Evolutionary conservation across 2,888 invertebrate genomes (phyloP).

Genomic region (Xanthostigma xanthostigma): DNA sequence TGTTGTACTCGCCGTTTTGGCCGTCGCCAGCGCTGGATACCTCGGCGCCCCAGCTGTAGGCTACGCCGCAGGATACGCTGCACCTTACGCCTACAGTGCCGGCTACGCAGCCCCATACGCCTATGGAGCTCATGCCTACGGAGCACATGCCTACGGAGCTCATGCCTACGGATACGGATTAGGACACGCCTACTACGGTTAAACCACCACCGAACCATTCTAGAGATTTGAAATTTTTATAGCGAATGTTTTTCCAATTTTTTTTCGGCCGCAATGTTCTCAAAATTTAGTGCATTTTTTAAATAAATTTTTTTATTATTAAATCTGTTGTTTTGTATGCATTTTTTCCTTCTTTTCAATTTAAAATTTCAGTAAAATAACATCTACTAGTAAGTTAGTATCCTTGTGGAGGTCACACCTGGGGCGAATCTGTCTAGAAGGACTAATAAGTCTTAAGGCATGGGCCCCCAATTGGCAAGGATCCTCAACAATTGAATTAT

Average conservation of each 20-base stretch:
- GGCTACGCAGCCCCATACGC: conserved; percentile 15
- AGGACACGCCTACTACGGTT: background rate
- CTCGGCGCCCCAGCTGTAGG: conserved; percentile 14
- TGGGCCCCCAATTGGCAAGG: too few relatives aligned
- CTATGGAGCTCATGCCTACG: conserved; percentile 6
- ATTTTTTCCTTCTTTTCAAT: too few relatives aligned
- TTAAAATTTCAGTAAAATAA: too few relatives aligned
- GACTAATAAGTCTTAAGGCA: too few relatives aligned
- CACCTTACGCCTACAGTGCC: conserved; percentile 17
- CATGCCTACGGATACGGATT: too few relatives aligned
- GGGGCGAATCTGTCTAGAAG: too few relatives aligned
- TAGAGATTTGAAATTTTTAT: background rate
- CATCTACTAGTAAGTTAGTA: too few relatives aligned
- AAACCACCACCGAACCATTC: background rate
- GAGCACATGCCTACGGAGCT: conserved; percentile 10
- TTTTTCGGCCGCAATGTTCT: background rate
- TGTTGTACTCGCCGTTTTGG: background rate
- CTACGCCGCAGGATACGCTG: conserved; percentile 10
- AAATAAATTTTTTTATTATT: background rate
- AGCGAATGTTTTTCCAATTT: background rate
- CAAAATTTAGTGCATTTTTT: background rate
- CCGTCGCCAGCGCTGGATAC: conserved; percentile 8
- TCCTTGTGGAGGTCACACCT: too few relatives aligned
- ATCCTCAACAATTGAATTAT: too few relatives aligned
- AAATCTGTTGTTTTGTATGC: background rate